Conservation (phyloP, 30 jellyfish, hydroid and myxozoan species). For the Sanderia malayensis region DNA sequence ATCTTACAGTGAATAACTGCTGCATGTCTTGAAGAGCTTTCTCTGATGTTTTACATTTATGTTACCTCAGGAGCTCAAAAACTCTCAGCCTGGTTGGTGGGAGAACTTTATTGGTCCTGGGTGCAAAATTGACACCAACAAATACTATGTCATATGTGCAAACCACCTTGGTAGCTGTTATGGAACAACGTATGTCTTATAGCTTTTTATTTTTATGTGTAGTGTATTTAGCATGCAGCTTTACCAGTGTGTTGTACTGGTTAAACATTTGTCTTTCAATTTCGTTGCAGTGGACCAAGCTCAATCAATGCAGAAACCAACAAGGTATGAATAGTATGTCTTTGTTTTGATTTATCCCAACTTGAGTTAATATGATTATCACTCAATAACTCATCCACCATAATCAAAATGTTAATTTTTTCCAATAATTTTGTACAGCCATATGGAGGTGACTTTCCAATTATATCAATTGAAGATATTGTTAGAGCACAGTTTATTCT, state of each 20-base stretch:
- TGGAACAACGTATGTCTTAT: constrained; percentile 78
- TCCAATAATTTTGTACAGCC: too few species aligned
- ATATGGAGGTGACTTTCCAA: constrained; percentile 89
- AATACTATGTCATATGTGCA: constrained; percentile 72
- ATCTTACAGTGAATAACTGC: too few species aligned
- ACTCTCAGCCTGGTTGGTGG: constrained; percentile 93
- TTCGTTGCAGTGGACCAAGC: constrained; percentile 57
- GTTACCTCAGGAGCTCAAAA: constrained; percentile 34
- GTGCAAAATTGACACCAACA: constrained; percentile 68
- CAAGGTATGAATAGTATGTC: constrained; percentile 51
- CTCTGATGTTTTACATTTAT: neutral
- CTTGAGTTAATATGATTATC: too few species aligned
- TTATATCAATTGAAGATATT: constrained; percentile 58
- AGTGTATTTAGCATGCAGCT: too few species aligned
- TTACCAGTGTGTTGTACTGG: too few species aligned
- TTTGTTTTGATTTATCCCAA: too few species aligned
- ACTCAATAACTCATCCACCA: too few species aligned
- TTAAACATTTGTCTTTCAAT: too few species aligned
- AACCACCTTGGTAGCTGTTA: constrained; percentile 77
- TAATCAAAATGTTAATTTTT: too few species aligned
- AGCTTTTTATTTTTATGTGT: neutral
- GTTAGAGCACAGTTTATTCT: constrained; percentile 66
- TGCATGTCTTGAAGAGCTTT: too few species aligned
- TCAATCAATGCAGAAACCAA: constrained; percentile 57
- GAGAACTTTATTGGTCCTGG: constrained; percentile 88